Evolutionary conservation across 30 jellyfish, hydroid and myxozoan species (phyloP), one percentile per base, ranked within the genome.

Genomic region (Hydra vulgaris): DNA sequence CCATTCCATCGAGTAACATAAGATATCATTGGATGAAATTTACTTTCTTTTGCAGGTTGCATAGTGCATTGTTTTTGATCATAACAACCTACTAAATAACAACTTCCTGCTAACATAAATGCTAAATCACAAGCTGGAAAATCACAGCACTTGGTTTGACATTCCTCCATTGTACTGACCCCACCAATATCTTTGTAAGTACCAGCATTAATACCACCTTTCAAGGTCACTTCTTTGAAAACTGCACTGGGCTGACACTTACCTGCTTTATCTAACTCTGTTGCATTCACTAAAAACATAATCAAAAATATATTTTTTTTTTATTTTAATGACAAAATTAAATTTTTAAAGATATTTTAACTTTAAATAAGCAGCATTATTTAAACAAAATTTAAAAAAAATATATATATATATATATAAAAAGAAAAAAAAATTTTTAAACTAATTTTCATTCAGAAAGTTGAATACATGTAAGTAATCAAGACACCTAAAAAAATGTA

Each of bases 191-290:
- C 97, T 76, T 90, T 90, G 66, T 90, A 90, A 66, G 97, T 90
- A 73, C 97, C 97, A 18, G 97, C 97, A 74, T 90, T 88, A 27
- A 90, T 90, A 80, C 97, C 97, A 73, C 97, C 97, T 86, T 90
- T 90, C 82, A 90, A 74, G 74, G 97, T 90, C 69, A 85, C 95
- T 89, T 90, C 97, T 76, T 86, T 90, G 81, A 82, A 90, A 40
- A 86, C 82, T 20, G 88, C 89, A 66, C 96, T 82, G 26, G 97
- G 88, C 53, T 87, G 84, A 76, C 97, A 90, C 53, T 90, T 95
- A 26, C 97, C 97, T 18, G 97, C 96, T 93, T 83, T 82, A 77
- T 79, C 80, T 82, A 86, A 78, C 72, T 90, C 97, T 3, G 97
- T 90, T 54, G 91, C 82, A 53, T 86, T 86, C 18, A 89, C 97